A percentile compares a stretch with the other conserved stretches of the same genome.
These are phyloP conservation scores for Aptenodytes patagonicus DNA, from an alignment of 2,113 vertebrate species.

Conservation along the genomic window DNA sequence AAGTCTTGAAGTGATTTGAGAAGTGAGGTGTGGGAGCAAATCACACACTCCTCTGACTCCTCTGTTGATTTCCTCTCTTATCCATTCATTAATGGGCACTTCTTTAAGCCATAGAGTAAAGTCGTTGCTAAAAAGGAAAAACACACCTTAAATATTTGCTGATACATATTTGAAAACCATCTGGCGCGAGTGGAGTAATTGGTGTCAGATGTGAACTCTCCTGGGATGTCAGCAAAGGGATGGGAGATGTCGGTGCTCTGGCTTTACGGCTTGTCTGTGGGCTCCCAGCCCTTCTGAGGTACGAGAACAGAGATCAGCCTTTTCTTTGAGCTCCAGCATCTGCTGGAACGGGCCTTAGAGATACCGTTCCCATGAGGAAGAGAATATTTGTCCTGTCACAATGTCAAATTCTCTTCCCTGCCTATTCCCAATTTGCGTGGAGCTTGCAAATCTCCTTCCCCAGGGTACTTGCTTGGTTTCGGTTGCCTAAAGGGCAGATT, in stretches of 20 bases:
- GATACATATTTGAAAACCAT: background rate
- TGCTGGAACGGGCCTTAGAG: background rate
- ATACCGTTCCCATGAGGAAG: constrained; percentile 21
- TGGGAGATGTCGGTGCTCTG: constrained; percentile 8
- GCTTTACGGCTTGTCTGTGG: background rate
- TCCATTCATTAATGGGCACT: background rate
- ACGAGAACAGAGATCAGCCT: constrained; percentile 26
- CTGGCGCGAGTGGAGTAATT: background rate
- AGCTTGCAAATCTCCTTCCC: constrained; percentile 19
- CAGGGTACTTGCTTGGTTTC: background rate
- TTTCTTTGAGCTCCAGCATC: constrained; percentile 7
- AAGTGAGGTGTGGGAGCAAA: background rate
- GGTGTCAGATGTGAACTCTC: background rate
- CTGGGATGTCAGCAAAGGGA: background rate
- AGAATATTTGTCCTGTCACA: constrained; percentile 43
- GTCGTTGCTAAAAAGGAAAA: background rate
- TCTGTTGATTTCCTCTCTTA: background rate
- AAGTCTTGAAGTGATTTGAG: background rate
- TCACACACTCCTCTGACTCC: background rate
- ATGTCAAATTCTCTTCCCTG: constrained; percentile 34
- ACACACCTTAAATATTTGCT: constrained; percentile 31
- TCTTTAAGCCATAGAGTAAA: background rate
- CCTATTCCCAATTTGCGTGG: background rate
- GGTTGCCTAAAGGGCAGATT: background rate
- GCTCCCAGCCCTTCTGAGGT: background rate